Evolutionary conservation across 2,113 vertebrate species (phyloP).

Genomic region (Neogale vison): DNA sequence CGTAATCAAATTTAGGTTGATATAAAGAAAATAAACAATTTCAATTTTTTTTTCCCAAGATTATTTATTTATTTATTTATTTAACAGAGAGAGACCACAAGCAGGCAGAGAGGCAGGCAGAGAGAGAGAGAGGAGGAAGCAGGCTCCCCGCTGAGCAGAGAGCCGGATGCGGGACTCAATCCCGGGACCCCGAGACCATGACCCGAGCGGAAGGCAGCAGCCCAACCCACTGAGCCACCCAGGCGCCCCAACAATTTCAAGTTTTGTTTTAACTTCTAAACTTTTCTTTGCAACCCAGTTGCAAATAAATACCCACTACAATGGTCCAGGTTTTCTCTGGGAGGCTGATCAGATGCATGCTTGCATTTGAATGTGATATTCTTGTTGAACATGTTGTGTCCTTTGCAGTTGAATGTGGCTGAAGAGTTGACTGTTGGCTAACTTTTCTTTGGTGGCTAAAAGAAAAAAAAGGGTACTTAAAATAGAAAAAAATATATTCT

Average conservation of each 20-base stretch:
- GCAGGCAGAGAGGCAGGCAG: too few relatives aligned
- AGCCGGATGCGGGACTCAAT: too few relatives aligned
- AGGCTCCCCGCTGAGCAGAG: too few relatives aligned
- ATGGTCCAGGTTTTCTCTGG: neutral
- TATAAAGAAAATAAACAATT: neutral
- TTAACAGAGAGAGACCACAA: too few relatives aligned
- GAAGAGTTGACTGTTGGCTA: neutral
- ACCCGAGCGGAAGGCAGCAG: too few relatives aligned
- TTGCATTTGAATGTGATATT: neutral
- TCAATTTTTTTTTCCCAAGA: too few relatives aligned
- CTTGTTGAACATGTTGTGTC: neutral
- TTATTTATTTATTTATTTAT: too few relatives aligned
- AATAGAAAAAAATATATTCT: neutral
- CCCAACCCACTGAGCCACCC: neutral
- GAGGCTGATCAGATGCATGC: neutral
- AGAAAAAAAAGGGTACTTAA: neutral
- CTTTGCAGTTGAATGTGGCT: neutral
- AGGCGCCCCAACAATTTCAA: neutral
- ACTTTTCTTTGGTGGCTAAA: neutral
- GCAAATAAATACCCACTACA: neutral
- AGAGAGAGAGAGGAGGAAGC: too few relatives aligned
- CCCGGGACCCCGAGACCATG: too few relatives aligned
- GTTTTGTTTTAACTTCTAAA: neutral
- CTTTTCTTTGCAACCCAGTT: neutral
- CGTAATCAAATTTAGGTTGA: neutral